These are phyloP conservation scores for Scolopax rusticola DNA, from an alignment of 2,797 vertebrate genomes.

Conservation along the genomic window DNA sequence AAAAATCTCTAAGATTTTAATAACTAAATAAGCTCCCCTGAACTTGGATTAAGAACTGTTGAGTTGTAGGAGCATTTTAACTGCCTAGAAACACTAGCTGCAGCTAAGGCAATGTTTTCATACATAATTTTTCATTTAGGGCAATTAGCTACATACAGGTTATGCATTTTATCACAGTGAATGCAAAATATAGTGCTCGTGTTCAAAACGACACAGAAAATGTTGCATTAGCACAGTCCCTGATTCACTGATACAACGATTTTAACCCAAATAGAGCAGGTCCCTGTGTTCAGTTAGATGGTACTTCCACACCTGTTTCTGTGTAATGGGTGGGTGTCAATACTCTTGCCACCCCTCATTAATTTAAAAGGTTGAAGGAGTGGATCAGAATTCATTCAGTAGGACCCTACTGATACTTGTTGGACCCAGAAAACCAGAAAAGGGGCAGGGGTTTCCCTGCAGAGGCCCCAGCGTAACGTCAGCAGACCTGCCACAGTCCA, in stretches of 20 bases:
- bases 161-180: not conserved
- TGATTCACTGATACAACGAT: not conserved
- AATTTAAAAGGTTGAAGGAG: not conserved
- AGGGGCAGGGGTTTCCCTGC: not conserved
- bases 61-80: not conserved
- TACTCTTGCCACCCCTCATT: not conserved
- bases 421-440: not conserved
- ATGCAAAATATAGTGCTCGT: not conserved
- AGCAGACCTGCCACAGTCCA: not conserved
- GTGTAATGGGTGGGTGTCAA: not conserved
- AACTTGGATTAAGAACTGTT: not conserved
- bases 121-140: not conserved
- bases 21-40: slow-evolving; percentile 12
- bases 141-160: not conserved
- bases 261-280: not conserved
- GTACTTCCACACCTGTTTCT: not conserved
- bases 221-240: not conserved
- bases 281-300: not conserved
- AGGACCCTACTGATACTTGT: not conserved
- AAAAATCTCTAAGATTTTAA: not conserved
- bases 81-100: not conserved
- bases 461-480: not conserved
- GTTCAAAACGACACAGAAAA: not conserved
- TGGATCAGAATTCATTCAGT: not conserved
- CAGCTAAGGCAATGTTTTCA: not conserved